phyloP scores from a whole-genome alignment of 2,888 invertebrate genomes.

The Cheilosia vulpina region DNA sequence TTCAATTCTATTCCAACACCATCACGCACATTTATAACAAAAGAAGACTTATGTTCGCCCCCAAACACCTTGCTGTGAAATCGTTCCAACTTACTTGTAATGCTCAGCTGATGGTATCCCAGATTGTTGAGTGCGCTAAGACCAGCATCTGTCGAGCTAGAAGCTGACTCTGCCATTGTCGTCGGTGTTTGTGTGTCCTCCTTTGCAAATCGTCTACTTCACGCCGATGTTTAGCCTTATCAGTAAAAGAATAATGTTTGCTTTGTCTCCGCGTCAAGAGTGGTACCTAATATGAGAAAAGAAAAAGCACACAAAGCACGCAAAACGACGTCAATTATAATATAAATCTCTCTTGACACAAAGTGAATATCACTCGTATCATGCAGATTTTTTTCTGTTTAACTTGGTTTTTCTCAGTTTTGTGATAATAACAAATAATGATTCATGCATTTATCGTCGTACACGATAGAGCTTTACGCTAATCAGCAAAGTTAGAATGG shows the following conservation, averaged over 20 bases:
- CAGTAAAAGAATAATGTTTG: slow-evolving; percentile 32
- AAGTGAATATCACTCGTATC: slow-evolving; percentile 2
- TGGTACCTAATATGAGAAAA: slow-evolving; percentile 33
- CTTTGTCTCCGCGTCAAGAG: slow-evolving; percentile 60
- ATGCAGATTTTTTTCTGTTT: slow-evolving; percentile 6
- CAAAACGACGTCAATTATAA: slow-evolving; percentile 9
- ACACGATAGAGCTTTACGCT: slow-evolving; percentile 16
- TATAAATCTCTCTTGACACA: neutral
- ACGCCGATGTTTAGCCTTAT: slow-evolving; percentile 32
- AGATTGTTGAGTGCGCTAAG: slow-evolving; percentile 78
- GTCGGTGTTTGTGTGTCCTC: slow-evolving; percentile 19
- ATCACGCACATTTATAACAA: slow-evolving; percentile 32
- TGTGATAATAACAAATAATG: slow-evolving; percentile 63
- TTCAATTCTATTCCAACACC: slow-evolving; percentile 22
- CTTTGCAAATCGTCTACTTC: neutral
- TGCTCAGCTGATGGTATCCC: slow-evolving; percentile 88
- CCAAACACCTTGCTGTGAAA: neutral
- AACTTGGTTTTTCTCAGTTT: neutral
- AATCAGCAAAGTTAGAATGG: slow-evolving; percentile 43
- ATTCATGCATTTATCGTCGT: slow-evolving; percentile 27
- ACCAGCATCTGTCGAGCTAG: slow-evolving; percentile 61
- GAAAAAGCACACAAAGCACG: slow-evolving; percentile 20
- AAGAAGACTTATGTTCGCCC: neutral
- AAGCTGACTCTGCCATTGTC: slow-evolving; percentile 76
- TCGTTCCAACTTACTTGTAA: slow-evolving; percentile 86